phyloP scores from a whole-genome alignment of 1,140 invertebrate species.

The Ylistrum balloti region DNA sequence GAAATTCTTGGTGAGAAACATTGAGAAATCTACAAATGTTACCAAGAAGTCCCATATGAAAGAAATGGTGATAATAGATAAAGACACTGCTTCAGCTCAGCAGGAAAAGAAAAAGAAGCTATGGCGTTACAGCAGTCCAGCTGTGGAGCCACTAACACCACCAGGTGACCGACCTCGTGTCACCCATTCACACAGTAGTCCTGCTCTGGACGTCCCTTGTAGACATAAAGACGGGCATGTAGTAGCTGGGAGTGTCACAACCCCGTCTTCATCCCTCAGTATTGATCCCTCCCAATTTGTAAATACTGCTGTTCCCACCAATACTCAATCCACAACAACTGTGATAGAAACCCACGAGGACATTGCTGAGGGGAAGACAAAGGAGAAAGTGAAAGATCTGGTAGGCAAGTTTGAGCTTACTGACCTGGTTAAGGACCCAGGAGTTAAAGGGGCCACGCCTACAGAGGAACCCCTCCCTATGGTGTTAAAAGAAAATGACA shows the following conservation, averaged over 20 bases:
- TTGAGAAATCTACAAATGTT: conserved; percentile 68
- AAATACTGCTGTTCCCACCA: not conserved
- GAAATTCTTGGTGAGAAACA: conserved; percentile 71
- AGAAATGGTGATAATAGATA: conserved; percentile 73
- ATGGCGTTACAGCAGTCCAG: conserved; percentile 47
- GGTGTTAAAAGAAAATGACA: not conserved
- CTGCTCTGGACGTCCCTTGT: not conserved
- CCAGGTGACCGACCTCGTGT: not conserved
- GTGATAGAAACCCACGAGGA: conserved; percentile 6
- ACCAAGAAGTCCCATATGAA: conserved; percentile 55
- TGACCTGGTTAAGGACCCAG: not conserved
- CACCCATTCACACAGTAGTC: conserved; percentile 47
- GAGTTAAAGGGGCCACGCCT: not conserved
- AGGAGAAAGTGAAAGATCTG: conserved; percentile 67
- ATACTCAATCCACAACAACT: conserved; percentile 1
- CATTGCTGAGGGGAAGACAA: conserved; percentile 48
- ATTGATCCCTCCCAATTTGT: not conserved
- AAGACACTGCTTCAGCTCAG: conserved; percentile 43
- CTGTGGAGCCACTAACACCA: not conserved
- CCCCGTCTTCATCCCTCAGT: not conserved
- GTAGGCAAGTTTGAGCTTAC: conserved; percentile 71
- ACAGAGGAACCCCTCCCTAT: conserved; percentile 31
- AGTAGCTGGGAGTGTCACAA: not conserved
- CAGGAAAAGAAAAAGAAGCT: conserved; percentile 47
- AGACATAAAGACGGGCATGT: not conserved